Conservation (phyloP, 1,140 invertebrate species). For the Danaus melanippus region DNA sequence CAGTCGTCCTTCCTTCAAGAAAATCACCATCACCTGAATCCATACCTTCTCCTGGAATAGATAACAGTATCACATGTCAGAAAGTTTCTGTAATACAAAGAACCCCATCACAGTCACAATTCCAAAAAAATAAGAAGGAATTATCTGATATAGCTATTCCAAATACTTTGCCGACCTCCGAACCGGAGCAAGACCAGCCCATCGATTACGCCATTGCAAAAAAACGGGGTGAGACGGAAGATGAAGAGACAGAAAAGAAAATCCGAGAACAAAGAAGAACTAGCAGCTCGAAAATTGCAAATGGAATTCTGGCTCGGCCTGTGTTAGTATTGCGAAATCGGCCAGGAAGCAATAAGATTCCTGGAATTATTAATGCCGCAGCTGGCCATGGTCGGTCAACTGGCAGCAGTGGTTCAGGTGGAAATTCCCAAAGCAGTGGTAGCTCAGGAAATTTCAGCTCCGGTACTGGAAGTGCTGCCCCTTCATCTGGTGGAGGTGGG, state of each 20-base stretch:
- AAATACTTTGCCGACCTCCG: conserved; percentile 58
- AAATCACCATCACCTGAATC: conserved; percentile 65
- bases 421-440: conserved; percentile 70
- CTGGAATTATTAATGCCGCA: conserved; percentile 77
- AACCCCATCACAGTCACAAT: conserved; percentile 77
- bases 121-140: conserved; percentile 69
- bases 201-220: conserved; percentile 91
- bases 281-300: conserved; percentile 74
- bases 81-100: conserved; percentile 86
- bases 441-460: conserved; percentile 71
- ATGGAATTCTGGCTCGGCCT: conserved; percentile 68
- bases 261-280: conserved; percentile 73
- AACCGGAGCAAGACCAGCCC: conserved; percentile 84
- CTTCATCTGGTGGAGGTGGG: conserved; percentile 74
- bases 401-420: conserved; percentile 68
- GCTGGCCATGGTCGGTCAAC: conserved; percentile 83
- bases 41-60: conserved; percentile 57
- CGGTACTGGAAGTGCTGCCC: conserved; percentile 68
- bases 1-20: conserved; percentile 63
- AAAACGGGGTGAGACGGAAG: conserved; percentile 77
- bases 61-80: conserved; percentile 73
- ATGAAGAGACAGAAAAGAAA: conserved; percentile 75
- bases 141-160: conserved; percentile 69
- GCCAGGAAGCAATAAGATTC: conserved; percentile 68
- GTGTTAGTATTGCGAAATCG: conserved; percentile 61